These are phyloP conservation scores for Eclectus roratus DNA, from an alignment of 2,113 vertebrate species.

Conservation along the genomic window DNA sequence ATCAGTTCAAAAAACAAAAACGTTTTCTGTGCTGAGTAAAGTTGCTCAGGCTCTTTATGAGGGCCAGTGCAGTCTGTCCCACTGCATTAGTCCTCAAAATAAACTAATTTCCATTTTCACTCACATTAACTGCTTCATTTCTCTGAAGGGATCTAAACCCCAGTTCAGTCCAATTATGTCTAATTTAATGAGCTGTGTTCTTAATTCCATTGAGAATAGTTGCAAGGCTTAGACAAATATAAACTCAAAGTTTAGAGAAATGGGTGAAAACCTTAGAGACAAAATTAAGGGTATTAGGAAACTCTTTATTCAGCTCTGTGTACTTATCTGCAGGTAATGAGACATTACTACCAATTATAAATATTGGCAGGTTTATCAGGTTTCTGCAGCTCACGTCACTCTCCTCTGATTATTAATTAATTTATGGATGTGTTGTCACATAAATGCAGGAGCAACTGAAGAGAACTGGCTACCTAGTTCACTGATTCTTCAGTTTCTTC, in stretches of 20 bases:
- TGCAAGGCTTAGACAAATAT: conserved; percentile 16
- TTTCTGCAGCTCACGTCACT: background rate
- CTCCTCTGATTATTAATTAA: background rate
- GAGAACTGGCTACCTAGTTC: background rate
- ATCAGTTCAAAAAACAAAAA: background rate
- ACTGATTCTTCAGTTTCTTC: background rate
- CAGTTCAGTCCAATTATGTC: conserved; percentile 47
- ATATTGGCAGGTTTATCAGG: background rate
- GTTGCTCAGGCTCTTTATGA: background rate
- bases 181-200: conserved; percentile 16
- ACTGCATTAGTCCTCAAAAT: conserved; percentile 33
- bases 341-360: background rate
- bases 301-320: background rate
- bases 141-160: conserved; percentile 31
- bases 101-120: conserved; percentile 50
- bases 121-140: conserved; percentile 54
- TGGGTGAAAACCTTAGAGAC: background rate
- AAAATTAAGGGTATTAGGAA: background rate
- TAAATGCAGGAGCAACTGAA: background rate
- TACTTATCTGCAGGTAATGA: background rate
- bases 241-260: background rate
- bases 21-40: background rate
- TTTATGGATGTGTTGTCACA: background rate
- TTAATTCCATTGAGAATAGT: background rate
- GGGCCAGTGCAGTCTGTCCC: conserved; percentile 43